A percentile compares a stretch with the other conserved stretches of the same genome.
Conservation (phyloP, 2,888 invertebrate genomes). For the Volucella inanis region DNA sequence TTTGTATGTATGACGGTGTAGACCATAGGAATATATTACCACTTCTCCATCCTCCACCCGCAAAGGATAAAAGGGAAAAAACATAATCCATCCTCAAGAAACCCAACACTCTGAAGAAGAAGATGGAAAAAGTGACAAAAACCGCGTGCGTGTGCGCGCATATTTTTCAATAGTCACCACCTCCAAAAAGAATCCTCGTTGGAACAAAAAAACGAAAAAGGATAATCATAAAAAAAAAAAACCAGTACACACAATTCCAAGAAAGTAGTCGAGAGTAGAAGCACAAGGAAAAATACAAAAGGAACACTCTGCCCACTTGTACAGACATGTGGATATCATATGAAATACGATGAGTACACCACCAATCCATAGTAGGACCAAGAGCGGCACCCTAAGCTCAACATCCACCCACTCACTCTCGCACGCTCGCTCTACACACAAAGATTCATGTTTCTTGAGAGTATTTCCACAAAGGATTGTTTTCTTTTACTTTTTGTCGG, state of each 20-base stretch:
- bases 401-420: neutral
- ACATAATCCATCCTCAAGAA: slow-evolving; percentile 10
- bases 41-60: too few species aligned
- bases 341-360: neutral
- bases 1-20: too few species aligned
- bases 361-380: neutral
- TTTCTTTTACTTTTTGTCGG: slow-evolving; percentile 48
- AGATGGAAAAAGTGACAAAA: slow-evolving; percentile 11
- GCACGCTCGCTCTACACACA: neutral
- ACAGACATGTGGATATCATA: slow-evolving; percentile 15
- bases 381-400: neutral
- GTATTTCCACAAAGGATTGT: slow-evolving; percentile 49
- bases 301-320: slow-evolving; percentile 18
- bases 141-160: slow-evolving; percentile 71
- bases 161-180: slow-evolving; percentile 71
- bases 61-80: neutral
- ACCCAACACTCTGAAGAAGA: slow-evolving; percentile 11
- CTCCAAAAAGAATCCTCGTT: slow-evolving; percentile 42
- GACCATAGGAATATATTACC: too few species aligned
- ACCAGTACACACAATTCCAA: neutral
- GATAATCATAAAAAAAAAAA: slow-evolving; percentile 7
- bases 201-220: neutral
- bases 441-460: slow-evolving; percentile 23
- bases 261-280: neutral
- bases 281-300: slow-evolving; percentile 39